Conservation (phyloP, 2,888 invertebrate species). For the Eudemis profundana region DNA sequence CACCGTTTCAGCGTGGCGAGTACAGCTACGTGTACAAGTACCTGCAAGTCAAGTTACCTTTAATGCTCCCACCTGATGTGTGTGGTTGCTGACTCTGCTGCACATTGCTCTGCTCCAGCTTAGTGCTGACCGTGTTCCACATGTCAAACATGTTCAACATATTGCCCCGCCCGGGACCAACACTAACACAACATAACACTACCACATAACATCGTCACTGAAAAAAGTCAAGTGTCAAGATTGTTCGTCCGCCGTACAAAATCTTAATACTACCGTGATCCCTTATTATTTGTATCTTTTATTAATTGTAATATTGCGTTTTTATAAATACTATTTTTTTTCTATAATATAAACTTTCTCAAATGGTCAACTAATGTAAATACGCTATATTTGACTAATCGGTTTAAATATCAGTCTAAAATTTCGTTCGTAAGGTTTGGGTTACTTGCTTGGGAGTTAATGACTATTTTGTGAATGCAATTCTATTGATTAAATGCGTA, state of each 20-base stretch:
- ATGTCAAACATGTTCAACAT: constrained; percentile 91
- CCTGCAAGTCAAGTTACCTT: constrained; percentile 87
- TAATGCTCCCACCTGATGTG: constrained; percentile 92
- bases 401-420: constrained; percentile 84
- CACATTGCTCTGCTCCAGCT: constrained; percentile 88
- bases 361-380: constrained; percentile 85
- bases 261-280: constrained; percentile 82
- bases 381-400: constrained; percentile 79
- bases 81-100: constrained; percentile 90
- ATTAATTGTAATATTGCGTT: constrained; percentile 63
- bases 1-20: neutral
- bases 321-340: constrained; percentile 56
- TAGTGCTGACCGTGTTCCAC: constrained; percentile 92
- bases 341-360: constrained; percentile 79
- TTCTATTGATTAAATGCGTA: constrained; percentile 43
- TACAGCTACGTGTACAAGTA: constrained; percentile 50
- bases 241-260: constrained; percentile 78
- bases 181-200: constrained; percentile 52
- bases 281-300: constrained; percentile 74
- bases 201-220: constrained; percentile 60
- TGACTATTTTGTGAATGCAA: constrained; percentile 48
- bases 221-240: constrained; percentile 65
- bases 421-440: constrained; percentile 83
- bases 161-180: constrained; percentile 64
- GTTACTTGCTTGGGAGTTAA: constrained; percentile 75